Conservation (phyloP, 2,113 vertebrate genomes). For the Smithornis capensis region DNA sequence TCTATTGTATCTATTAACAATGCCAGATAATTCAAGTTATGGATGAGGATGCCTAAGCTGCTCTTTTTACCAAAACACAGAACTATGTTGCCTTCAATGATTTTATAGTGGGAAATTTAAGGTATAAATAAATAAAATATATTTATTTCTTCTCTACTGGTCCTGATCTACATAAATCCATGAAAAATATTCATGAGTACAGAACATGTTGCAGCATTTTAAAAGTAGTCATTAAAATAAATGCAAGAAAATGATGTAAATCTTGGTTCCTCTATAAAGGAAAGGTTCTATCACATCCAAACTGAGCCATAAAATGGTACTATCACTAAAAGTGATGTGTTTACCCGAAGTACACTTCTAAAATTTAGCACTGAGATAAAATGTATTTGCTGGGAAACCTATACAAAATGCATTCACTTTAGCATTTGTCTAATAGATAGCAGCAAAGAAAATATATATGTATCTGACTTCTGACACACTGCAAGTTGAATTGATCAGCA, state of each 20-base stretch:
- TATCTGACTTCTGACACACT: not conserved
- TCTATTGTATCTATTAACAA: not conserved
- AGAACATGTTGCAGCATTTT: not conserved
- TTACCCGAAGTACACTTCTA: not conserved
- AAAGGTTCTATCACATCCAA: not conserved
- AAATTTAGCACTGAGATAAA: not conserved
- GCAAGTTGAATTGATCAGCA: not conserved
- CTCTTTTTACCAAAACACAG: not conserved
- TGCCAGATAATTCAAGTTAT: not conserved
- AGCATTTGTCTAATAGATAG: not conserved
- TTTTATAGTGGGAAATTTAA: not conserved
- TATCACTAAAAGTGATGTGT: not conserved
- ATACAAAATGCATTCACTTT: not conserved
- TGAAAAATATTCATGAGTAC: not conserved
- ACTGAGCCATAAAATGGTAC: not conserved
- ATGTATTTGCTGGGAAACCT: not conserved
- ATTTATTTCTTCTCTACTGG: not conserved
- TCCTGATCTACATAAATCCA: not conserved
- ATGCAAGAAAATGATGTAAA: not conserved
- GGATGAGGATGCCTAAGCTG: not conserved
- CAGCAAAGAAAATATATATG: not conserved
- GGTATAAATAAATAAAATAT: not conserved
- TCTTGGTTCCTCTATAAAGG: not conserved
- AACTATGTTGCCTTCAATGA: not conserved
- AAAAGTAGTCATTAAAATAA: constrained; percentile 5